Conservation (phyloP, 2,888 invertebrate species). For the Tubulanus polymorphus region DNA sequence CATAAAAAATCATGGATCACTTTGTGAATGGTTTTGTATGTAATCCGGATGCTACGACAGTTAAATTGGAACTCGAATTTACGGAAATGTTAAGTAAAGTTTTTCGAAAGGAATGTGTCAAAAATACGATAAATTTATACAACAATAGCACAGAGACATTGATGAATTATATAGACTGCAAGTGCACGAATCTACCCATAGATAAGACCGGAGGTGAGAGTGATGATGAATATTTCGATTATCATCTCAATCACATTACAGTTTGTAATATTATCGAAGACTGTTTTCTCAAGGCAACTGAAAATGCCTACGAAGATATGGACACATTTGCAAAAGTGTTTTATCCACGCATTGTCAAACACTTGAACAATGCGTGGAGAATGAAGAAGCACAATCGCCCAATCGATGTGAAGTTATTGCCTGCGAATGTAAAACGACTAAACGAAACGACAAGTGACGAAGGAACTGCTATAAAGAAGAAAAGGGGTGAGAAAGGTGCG, state of each 20-base stretch:
- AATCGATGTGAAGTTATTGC: background rate
- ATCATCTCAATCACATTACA: background rate
- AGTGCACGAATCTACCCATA: background rate
- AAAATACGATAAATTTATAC: background rate
- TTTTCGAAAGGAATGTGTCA: background rate
- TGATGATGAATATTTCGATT: background rate
- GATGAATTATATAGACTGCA: background rate
- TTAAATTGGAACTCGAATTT: background rate
- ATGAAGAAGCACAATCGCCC: background rate
- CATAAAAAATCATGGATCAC: too few species aligned
- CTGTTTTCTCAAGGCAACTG: background rate
- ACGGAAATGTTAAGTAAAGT: background rate
- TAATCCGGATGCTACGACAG: background rate
- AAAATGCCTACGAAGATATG: background rate
- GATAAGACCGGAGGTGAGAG: background rate
- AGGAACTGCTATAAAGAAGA: too few species aligned
- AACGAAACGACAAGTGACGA: background rate
- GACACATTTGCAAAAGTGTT: background rate
- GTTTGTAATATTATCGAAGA: background rate
- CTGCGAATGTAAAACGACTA: background rate
- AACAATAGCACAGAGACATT: background rate
- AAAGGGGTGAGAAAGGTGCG: too few species aligned
- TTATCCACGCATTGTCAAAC: background rate
- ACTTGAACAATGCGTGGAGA: background rate
- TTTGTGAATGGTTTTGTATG: background rate